phyloP scores from a whole-genome alignment of 2,113 vertebrate genomes.

The Syngnathoides biaculeatus region DNA sequence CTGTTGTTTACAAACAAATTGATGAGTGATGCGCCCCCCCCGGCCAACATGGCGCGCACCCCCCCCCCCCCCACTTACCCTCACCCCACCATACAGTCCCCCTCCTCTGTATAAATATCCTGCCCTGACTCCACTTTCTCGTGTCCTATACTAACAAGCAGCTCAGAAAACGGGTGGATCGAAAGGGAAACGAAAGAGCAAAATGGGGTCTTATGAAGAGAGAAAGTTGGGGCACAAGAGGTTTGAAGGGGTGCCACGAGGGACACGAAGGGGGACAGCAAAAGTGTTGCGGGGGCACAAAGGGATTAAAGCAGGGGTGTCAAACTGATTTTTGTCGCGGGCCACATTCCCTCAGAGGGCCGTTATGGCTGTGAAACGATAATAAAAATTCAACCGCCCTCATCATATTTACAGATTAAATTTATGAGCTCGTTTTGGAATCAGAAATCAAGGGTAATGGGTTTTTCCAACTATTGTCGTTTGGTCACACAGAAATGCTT shows the following conservation, averaged over 20 bases:
- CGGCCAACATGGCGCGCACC: constrained; percentile 62
- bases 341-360: no score
- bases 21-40: constrained; percentile 72
- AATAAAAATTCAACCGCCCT: no score
- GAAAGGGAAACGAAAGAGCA: not conserved
- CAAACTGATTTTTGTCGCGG: no score
- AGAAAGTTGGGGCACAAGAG: not conserved
- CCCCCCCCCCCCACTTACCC: not conserved
- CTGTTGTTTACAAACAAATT: constrained; percentile 77
- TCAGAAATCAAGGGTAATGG: no score
- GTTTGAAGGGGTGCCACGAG: not conserved
- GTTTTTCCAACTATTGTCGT: no score
- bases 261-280: not conserved
- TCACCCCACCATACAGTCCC: constrained; percentile 37
- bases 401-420: no score
- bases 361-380: no score
- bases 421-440: no score
- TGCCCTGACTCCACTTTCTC: constrained; percentile 17
- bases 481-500: no score
- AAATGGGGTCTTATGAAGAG: not conserved
- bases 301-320: no score
- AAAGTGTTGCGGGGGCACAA: no score
- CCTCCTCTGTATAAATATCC: constrained; percentile 50
- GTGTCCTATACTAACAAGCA: constrained; percentile 51
- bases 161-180: no score